Base-by-base conservation (phyloP, 1,140 invertebrate genomes). In the Drosophila serrata region DNA sequence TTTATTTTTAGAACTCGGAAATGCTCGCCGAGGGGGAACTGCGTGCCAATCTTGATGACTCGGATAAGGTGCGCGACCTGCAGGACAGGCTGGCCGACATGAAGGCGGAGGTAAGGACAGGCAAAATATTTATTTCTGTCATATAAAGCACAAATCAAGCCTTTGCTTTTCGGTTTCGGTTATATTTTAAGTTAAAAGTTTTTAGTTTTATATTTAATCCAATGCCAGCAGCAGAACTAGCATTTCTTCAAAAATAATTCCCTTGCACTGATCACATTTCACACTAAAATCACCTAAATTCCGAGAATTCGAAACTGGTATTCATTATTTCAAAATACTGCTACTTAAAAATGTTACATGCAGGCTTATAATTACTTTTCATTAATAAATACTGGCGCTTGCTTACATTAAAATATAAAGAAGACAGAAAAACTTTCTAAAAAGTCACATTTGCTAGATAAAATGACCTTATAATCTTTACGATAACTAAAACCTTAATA, bases 11-110 rank as follows among this genome's bases (percentile, higher is more conserved):
- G 97, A 98, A 97, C 93, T 97, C 98, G 93, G 97, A 98, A 93
- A 96, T 98, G 94, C 94, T 97, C 6, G 96, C 97, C 6, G 97
- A 98, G 93, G 97, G 97, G 27, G 97, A 98, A 93, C 94, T 99
- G 37, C 94, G 96, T 69, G 96, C 95, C 62, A 96, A 96, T 91
- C 96, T 96, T 67, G 96, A 96, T 65, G 97, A 97, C 81, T 96
- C 96, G 63, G 97, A 97, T 64, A 95, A 96, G 87, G 96, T 97
- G 17, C 95, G 97, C 51, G 97, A 98, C 82, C 94, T 98, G 42
- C 97, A 98, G 93, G 97, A 98, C 93, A 97, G 97, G 93, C 95
- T 98, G 63, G 97, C 96, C 33, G 97, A 98, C 93, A 94, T 98
- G 15, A 97, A 98, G 93, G 97, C 97, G 40, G 97, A 99, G 96